These are phyloP conservation scores for Atlantisia rogersi DNA, from an alignment of 2,113 vertebrate species.

Conservation along the genomic window DNA sequence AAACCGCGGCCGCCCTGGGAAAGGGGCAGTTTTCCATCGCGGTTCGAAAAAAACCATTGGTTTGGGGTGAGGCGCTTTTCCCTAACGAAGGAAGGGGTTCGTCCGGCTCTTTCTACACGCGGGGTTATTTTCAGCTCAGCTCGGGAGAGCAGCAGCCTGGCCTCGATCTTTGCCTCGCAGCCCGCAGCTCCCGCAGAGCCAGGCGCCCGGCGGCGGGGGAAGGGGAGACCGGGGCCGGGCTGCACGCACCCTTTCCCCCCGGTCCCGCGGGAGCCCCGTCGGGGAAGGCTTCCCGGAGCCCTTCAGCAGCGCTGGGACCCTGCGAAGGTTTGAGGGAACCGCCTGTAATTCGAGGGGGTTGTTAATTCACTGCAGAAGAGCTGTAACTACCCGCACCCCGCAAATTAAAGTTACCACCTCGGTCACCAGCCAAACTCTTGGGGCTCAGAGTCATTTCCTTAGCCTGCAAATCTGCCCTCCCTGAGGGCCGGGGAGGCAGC, in stretches of 20 bases:
- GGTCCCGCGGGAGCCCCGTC: background rate
- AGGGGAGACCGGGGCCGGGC: background rate
- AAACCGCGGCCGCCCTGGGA: background rate
- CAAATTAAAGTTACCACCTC: background rate
- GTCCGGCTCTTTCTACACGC: background rate
- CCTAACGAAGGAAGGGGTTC: background rate
- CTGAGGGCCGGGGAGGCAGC: background rate
- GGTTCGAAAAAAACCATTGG: background rate
- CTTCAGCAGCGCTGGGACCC: background rate
- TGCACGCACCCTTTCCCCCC: too few relatives aligned
- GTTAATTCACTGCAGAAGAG: background rate
- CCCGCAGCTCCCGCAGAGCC: background rate
- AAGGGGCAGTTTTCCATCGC: background rate
- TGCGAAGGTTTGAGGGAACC: background rate
- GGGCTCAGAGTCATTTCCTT: background rate
- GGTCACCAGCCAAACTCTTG: background rate
- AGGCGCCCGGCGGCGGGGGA: background rate
- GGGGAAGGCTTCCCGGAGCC: background rate
- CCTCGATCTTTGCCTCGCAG: background rate
- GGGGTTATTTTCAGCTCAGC: background rate
- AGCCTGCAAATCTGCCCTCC: background rate
- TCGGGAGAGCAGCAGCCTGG: background rate
- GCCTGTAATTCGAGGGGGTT: background rate
- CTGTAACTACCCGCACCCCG: background rate
- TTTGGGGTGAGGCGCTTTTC: background rate